Conservation (phyloP, 2,888 invertebrate genomes). For the Drosophila emarginata region DNA sequence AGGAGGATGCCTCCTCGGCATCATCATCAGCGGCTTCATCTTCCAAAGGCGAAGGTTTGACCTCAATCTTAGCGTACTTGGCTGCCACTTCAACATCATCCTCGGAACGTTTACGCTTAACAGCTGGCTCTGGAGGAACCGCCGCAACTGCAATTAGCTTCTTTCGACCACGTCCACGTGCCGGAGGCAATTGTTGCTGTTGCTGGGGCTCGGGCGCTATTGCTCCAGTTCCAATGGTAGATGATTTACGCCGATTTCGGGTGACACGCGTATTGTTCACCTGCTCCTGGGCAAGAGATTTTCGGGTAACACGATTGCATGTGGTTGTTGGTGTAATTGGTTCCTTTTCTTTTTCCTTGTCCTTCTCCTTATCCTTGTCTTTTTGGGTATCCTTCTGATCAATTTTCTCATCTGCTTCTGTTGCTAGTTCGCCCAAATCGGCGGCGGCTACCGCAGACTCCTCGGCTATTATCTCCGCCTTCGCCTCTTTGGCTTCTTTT, state of each 20-base stretch:
- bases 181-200: slow-evolving; percentile 49
- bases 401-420: slow-evolving; percentile 2
- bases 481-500: slow-evolving; percentile 63
- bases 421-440: slow-evolving; percentile 24
- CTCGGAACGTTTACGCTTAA: slow-evolving; percentile 76
- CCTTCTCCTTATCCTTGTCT: slow-evolving; percentile 40
- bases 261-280: slow-evolving; percentile 77
- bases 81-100: slow-evolving; percentile 62
- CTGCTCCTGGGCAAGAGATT: slow-evolving; percentile 77
- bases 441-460: slow-evolving; percentile 23
- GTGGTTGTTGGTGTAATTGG: slow-evolving; percentile 33
- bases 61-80: slow-evolving; percentile 73
- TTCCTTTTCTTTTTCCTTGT: slow-evolving; percentile 41
- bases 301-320: slow-evolving; percentile 79
- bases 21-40: slow-evolving; percentile 31
- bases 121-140: slow-evolving; percentile 42
- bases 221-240: slow-evolving; percentile 37
- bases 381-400: slow-evolving; percentile 30
- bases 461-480: slow-evolving; percentile 36
- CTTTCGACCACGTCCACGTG: slow-evolving; percentile 60
- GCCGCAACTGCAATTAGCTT: slow-evolving; percentile 31
- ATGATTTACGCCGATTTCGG: slow-evolving; percentile 71
- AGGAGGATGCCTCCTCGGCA: slow-evolving; percentile 23
- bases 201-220: slow-evolving; percentile 35
- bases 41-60: slow-evolving; percentile 29